Base-by-base conservation (phyloP, 2,888 invertebrate species). In the Polietes domitor region DNA sequence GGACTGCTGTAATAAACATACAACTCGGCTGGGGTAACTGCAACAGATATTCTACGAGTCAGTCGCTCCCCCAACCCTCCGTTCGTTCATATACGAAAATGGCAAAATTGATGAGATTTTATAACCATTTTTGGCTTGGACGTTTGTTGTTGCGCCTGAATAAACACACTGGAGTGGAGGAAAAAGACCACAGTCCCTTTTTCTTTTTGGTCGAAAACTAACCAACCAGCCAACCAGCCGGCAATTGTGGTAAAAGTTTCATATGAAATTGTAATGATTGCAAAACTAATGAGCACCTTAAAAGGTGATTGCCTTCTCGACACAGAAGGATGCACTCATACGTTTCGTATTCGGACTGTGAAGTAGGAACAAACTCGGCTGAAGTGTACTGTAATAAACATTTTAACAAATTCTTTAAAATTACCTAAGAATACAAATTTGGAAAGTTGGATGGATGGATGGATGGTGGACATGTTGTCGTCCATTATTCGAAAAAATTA, bases 21-120 rank as follows among this genome's bases (percentile, higher is more conserved):
- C 68, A 24, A 68, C 41, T 37, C 37, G 6, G 63, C 63, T 17
- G 9, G 5, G 9, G 55, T 26, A 61, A 61, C 28, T 28, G 61
- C 28, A 28, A 28, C 61, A 61, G 68, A 43, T 68, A 68, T 68
- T 68, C 68, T 68, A 68, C 43, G 19, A 68, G 15, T 37, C 19
- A 19, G 0, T 17, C 63, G 19, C 21, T 43, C 21, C 68, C 41
- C 43, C 37, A 17, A 15, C 37, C 41, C 1, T 19, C 41, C 28
- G 2, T 28, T 61, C 12, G 63, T 12, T 32, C 68, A 17, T 65
- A 77, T 82, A 85, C 87, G 86, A 87, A 88, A 88, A 89, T 89
- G 89, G 88, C 86, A 87, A 89, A 87, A 80, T 87, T 90, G 90
- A 90, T 90, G 90, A 90, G 90, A 88, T 89, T 89, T 90, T 89